A percentile compares a stretch with the other conserved stretches of the same genome.
Conservation (phyloP, 2,113 vertebrate species). For the Carollia perspicillata region DNA sequence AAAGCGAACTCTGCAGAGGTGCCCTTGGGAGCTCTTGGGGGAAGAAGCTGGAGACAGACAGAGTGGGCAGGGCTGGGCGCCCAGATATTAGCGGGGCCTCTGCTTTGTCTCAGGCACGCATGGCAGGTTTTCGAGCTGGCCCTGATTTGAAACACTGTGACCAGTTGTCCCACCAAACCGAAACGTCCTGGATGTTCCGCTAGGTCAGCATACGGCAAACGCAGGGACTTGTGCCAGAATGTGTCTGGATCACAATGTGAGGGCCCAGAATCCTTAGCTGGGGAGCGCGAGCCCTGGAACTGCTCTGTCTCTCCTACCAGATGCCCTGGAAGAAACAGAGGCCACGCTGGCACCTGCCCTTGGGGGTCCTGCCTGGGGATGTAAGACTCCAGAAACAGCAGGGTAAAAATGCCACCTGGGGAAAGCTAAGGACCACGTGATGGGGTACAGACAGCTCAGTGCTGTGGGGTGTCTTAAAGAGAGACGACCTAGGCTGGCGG, state of each 20-base stretch:
- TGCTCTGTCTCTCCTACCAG: not conserved
- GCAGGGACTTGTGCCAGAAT: not conserved
- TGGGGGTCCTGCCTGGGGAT: not conserved
- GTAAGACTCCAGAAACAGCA: not conserved
- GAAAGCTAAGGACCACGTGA: conserved; percentile 21
- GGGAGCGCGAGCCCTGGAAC: not conserved
- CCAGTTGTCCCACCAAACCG: not conserved
- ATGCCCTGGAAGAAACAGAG: not conserved
- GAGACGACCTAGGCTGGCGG: not conserved
- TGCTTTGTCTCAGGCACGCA: rapidly evolving
- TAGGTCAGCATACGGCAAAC: not conserved
- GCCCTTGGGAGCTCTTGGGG: not conserved
- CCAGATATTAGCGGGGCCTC: not conserved
- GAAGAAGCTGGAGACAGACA: not conserved
- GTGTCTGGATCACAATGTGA: not conserved
- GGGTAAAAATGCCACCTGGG: not conserved
- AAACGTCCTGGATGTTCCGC: not conserved
- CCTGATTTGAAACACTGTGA: not conserved
- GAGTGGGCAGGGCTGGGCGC: rapidly evolving
- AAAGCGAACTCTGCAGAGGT: not conserved
- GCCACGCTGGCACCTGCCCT: not conserved
- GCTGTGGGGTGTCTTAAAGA: not conserved
- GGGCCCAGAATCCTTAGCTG: not conserved
- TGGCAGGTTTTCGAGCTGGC: not conserved
- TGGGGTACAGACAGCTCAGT: conserved; percentile 46